Percentiles rank a stretch among this genome's conserved stretches.
Evolutionary conservation across 2,113 vertebrate genomes (phyloP).

Genomic region (Fregata magnificens): DNA sequence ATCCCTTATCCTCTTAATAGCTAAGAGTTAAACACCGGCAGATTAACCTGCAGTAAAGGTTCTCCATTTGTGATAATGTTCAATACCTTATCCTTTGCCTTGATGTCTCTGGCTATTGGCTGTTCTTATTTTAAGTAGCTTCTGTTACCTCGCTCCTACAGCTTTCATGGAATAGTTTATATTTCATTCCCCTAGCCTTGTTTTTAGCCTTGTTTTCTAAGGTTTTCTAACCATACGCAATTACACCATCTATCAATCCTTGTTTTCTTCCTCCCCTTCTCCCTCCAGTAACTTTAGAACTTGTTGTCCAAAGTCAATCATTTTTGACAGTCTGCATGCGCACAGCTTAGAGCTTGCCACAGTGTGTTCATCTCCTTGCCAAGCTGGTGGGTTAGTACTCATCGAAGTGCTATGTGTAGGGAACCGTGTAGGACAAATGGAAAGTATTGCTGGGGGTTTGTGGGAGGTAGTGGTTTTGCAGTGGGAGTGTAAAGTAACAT

Average conservation of each 20-base stretch:
- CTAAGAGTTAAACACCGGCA: background rate
- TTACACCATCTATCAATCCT: background rate
- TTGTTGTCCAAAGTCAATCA: background rate
- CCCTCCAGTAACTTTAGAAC: background rate
- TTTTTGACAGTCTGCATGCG: background rate
- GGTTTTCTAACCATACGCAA: background rate
- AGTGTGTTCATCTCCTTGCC: background rate
- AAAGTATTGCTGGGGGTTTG: background rate
- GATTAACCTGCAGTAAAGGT: conserved; percentile 2
- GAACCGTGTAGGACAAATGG: background rate
- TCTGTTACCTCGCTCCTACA: background rate
- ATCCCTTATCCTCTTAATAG: background rate
- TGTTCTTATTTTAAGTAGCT: background rate
- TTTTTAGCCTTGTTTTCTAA: background rate
- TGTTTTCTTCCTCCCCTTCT: background rate
- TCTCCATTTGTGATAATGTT: background rate
- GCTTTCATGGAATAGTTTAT: background rate
- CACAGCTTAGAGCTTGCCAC: background rate
- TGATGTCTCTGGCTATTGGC: background rate
- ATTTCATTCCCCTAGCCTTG: background rate
- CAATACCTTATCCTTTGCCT: background rate
- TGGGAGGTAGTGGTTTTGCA: background rate
- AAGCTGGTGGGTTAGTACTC: background rate
- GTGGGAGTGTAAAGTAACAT: background rate
- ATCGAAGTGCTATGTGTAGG: background rate